Base-by-base conservation (phyloP, 92 coral and sea anemone species). In the Phymanthus crucifer region DNA sequence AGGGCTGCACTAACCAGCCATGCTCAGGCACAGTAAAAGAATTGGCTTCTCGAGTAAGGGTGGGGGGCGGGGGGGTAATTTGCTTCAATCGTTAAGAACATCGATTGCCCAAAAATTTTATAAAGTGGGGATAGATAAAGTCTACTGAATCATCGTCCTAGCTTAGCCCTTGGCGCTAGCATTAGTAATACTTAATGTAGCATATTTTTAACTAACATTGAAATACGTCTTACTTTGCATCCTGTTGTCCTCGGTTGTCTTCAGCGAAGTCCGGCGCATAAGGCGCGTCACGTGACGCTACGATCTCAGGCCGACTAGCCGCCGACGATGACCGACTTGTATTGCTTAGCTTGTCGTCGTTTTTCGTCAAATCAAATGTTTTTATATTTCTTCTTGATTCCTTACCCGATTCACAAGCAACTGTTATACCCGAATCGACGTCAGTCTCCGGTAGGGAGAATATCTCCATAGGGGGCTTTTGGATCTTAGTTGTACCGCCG, bases 391-490 rank as follows among this genome's bases (percentile, higher is more conserved):
- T 85, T 40, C 86, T 82, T 23, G 91, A 81, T 23, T 74, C 87
- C 37, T 77, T 82, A 36, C 89, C 91, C n/a, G 93, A 77, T 45
- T 89, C 90, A 32, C 87, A 88, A 33, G 91, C 91, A 18, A 80
- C 86, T 11, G 90, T 78, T 52, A 87, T 85, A 31, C 97, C 97
- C 11, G 97, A 93, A 76, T 90, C 97, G n/a, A 87, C 83, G 73
- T 93, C 93, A 5, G 97, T 93, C 83, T 93, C 97, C 31, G 90
- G 97, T 23, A 93, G 79, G 11, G 92, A 83, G 66, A 74, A 82
- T 50, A 87, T 87, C 14, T 78, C 88, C 34, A 80, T 67, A 1
- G 90, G 88, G 29, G 94, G 74, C 31, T 67, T 81, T 57, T 84
- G 78, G 11, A 72, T 80, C 31, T 73, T 82, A 12, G 89, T 58